Percentiles rank a stretch among this genome's conserved stretches.
Evolutionary conservation across 2,888 invertebrate genomes (phyloP).

Genomic region (Rotaria macrura): DNA sequence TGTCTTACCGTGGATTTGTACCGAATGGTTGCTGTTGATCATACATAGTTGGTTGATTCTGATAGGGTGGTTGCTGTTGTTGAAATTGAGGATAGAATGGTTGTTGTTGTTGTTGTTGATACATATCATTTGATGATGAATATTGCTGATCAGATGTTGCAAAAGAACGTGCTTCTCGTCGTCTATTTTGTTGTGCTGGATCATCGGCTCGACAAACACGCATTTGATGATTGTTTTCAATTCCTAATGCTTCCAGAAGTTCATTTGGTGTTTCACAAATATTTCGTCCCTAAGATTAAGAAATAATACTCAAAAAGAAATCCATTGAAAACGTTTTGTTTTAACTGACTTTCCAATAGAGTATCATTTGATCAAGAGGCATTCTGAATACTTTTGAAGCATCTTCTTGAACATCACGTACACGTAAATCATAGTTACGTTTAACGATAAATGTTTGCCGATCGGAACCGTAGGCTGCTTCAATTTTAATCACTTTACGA

Average conservation of each 20-base stretch:
- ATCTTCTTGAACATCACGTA: constrained; percentile 32
- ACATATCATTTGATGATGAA: background rate
- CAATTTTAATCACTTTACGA: constrained; percentile 33
- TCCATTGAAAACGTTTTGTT: background rate
- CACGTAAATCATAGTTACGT: constrained; percentile 25
- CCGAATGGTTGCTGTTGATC: background rate
- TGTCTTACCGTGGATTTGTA: background rate
- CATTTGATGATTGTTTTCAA: constrained; percentile 33
- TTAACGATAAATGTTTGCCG: constrained; percentile 26
- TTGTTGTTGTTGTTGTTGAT: background rate
- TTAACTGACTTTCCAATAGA: constrained; percentile 21
- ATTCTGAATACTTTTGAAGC: constrained; percentile 28
- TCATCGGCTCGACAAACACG: constrained; percentile 29
- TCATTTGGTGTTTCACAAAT: constrained; percentile 28
- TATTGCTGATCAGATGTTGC: background rate
- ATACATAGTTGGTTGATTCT: no score
- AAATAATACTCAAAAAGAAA: background rate
- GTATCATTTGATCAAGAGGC: constrained; percentile 27
- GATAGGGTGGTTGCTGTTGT: background rate
- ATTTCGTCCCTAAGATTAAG: constrained; percentile 27
- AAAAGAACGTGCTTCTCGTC: background rate
- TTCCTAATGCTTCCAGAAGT: constrained; percentile 26
- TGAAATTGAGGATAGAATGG: background rate
- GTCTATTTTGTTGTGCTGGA: constrained; percentile 18
- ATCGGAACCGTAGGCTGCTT: constrained; percentile 32